Percentiles rank a stretch among this genome's conserved stretches.
Evolutionary conservation across 2,113 vertebrate species (phyloP).

Genomic region (Gambusia holbrooki): DNA sequence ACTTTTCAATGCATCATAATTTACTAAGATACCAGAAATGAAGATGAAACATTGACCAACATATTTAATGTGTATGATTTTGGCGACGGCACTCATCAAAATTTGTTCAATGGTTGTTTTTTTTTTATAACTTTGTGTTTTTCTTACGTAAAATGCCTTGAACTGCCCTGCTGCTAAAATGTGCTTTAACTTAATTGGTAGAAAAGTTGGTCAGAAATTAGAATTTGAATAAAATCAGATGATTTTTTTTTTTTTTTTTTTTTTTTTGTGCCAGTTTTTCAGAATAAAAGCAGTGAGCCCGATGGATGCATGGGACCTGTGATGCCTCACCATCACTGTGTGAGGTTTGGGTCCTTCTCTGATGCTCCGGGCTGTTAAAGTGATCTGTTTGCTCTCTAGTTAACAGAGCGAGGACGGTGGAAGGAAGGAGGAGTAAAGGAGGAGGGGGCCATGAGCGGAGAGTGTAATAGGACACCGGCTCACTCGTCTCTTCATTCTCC

Average conservation of each 20-base stretch:
- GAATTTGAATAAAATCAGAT: too few relatives aligned
- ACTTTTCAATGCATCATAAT: too few relatives aligned
- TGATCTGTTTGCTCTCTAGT: constrained; percentile 65
- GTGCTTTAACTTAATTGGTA: too few relatives aligned
- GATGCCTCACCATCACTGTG: constrained; percentile 5
- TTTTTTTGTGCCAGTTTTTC: background rate
- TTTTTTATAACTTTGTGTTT: too few relatives aligned
- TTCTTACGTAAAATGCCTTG: too few relatives aligned
- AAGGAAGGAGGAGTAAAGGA: constrained; percentile 32
- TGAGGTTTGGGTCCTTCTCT: constrained; percentile 22
- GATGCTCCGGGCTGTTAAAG: constrained; percentile 50
- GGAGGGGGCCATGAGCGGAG: constrained; percentile 52
- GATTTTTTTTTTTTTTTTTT: too few relatives aligned
- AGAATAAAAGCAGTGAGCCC: constrained; percentile 18
- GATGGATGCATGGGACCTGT: constrained; percentile 40
- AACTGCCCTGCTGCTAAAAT: too few relatives aligned
- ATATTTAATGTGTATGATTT: too few relatives aligned
- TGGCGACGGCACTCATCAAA: too few relatives aligned
- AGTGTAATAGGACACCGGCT: constrained; percentile 82
- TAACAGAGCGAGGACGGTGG: constrained; percentile 44
- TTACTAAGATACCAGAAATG: background rate
- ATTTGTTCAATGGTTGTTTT: too few relatives aligned
- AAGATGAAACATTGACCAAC: background rate
- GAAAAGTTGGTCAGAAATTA: too few relatives aligned
- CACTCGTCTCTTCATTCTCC: constrained; percentile 70